Conservation (phyloP, 2,113 vertebrate species). For the Spea multiplicata region DNA sequence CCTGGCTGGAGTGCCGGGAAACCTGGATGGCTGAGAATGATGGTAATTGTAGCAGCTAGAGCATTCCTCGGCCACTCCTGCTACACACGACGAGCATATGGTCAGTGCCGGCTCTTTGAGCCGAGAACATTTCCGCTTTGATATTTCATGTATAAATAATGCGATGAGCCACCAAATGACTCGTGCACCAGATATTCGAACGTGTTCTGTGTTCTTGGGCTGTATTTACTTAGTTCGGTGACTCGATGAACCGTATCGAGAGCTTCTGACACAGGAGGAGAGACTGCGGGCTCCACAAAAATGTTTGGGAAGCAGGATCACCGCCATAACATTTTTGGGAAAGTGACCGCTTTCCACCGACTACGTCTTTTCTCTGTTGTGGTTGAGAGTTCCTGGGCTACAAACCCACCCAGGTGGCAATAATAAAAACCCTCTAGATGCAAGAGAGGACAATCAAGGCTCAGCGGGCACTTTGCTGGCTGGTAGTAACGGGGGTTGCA, state of each 20-base stretch:
- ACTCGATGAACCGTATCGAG: neutral
- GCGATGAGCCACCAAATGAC: neutral
- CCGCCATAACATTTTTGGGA: neutral
- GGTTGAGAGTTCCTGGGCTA: too few species aligned
- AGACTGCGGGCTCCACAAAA: neutral
- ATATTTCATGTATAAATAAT: neutral
- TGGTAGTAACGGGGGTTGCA: too few species aligned
- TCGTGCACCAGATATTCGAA: neutral
- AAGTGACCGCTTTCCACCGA: neutral
- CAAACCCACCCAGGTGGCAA: too few species aligned
- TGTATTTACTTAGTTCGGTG: neutral
- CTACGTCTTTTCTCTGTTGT: too few species aligned
- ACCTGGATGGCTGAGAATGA: too few species aligned
- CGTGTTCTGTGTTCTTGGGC: neutral
- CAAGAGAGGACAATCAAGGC: too few species aligned
- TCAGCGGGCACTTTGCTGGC: too few species aligned
- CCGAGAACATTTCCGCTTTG: neutral
- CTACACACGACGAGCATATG: neutral
- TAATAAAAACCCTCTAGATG: too few species aligned
- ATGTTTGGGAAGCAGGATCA: neutral
- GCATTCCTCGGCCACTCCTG: too few species aligned
- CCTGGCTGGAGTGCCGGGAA: too few species aligned
- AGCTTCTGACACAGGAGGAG: neutral
- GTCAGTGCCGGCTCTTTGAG: neutral
- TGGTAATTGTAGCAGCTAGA: too few species aligned